Evolutionary conservation across 92 coral and sea anemone genomes (phyloP).

Genomic region (Zoanthus gigantus): DNA sequence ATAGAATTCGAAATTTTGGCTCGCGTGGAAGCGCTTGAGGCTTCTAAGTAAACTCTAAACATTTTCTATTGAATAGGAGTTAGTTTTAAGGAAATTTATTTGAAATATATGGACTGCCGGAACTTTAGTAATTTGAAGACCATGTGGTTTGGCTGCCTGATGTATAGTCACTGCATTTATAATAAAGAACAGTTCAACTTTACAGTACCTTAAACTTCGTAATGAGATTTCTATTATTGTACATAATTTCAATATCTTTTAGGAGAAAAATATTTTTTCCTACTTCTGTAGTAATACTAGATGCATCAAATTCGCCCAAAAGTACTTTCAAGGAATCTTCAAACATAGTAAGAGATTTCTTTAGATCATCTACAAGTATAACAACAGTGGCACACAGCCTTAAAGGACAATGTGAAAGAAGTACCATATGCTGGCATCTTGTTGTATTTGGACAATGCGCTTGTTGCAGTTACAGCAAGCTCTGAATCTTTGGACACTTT

Average conservation of each 20-base stretch:
- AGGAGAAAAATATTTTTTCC: constrained; percentile 51
- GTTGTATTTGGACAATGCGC: constrained; percentile 48
- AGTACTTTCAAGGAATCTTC: constrained; percentile 56
- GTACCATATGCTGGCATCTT: constrained; percentile 61
- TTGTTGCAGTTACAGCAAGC: too few relatives aligned
- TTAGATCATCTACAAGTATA: constrained; percentile 55
- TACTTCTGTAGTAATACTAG: constrained; percentile 32
- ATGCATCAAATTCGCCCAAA: constrained; percentile 45
- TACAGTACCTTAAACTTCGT: constrained; percentile 4
- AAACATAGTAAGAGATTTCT: constrained; percentile 63
- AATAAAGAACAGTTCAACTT: not conserved
- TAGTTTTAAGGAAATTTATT: too few relatives aligned
- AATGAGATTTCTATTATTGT: constrained; percentile 54
- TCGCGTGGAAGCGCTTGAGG: too few relatives aligned
- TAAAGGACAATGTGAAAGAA: constrained; percentile 62
- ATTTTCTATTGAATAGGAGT: too few relatives aligned
- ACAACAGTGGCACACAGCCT: constrained; percentile 64
- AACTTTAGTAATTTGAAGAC: too few relatives aligned
- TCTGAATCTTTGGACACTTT: too few relatives aligned
- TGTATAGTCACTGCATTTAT: too few relatives aligned
- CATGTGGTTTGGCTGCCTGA: too few relatives aligned
- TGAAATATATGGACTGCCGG: too few relatives aligned
- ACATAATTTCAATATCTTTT: constrained; percentile 46
- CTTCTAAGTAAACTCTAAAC: too few relatives aligned
- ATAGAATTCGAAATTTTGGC: too few relatives aligned